Conservation (phyloP, 2,888 invertebrate genomes). For the Temnothorax ravouxi region DNA sequence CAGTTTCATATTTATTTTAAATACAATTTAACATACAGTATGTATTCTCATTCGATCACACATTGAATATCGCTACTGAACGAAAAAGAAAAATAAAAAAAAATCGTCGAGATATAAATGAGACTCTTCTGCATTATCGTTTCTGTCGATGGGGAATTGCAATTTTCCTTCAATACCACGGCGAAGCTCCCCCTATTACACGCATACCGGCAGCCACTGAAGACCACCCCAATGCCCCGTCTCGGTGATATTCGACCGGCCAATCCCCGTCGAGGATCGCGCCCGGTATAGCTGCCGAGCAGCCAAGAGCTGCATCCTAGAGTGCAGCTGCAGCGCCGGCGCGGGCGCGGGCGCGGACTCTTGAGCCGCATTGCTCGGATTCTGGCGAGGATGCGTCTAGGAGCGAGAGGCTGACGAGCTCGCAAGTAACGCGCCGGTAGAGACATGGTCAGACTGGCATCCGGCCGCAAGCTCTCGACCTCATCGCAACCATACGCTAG, state of each 20-base stretch:
- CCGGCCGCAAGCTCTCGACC: conserved; percentile 85
- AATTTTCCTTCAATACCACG: conserved; percentile 35
- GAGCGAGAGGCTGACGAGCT: conserved; percentile 75
- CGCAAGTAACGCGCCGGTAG: conserved; percentile 80
- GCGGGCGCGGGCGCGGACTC: conserved; percentile 70
- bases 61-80: background rate
- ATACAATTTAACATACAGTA: background rate
- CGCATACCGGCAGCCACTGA: conserved; percentile 40
- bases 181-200: conserved; percentile 37
- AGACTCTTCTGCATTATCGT: background rate
- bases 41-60: background rate
- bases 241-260: conserved; percentile 39
- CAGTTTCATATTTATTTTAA: conserved; percentile 26
- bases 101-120: background rate
- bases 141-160: background rate
- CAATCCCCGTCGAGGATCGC: conserved; percentile 44
- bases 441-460: conserved; percentile 84
- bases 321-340: conserved; percentile 67
- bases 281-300: conserved; percentile 37
- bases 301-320: conserved; percentile 53
- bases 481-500: conserved; percentile 79
- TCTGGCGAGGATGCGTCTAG: conserved; percentile 77
- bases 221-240: conserved; percentile 43
- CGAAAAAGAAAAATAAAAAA: background rate
- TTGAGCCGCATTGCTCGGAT: conserved; percentile 81